Conservation (phyloP, 2,888 invertebrate genomes). For the Parnassius orleans region DNA sequence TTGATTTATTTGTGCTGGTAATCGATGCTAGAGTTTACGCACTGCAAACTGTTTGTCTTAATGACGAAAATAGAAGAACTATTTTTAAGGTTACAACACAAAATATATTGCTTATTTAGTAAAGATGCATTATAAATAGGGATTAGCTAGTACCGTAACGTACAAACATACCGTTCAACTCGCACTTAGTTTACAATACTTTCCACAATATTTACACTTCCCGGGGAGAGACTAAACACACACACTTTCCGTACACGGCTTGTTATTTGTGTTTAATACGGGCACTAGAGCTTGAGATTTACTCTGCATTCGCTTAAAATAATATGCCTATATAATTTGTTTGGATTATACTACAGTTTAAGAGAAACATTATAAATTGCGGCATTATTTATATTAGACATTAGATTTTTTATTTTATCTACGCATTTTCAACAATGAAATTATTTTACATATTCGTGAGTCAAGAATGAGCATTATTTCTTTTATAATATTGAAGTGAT, state of each 20-base stretch:
- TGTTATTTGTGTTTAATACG: conserved; percentile 22
- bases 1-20: too few species aligned
- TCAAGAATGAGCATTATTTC: too few species aligned
- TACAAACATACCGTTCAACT: conserved; percentile 13
- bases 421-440: too few species aligned
- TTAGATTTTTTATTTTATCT: too few species aligned
- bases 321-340: conserved; percentile 10
- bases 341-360: conserved; percentile 1
- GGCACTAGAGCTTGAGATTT: conserved; percentile 6
- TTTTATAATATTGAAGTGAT: too few species aligned
- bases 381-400: too few species aligned
- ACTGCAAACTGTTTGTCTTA: background rate
- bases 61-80: background rate
- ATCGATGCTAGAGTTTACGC: background rate
- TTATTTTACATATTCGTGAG: too few species aligned
- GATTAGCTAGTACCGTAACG: conserved; percentile 12
- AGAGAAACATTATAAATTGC: background rate
- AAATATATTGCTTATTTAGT: background rate
- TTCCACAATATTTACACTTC: conserved; percentile 26
- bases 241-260: conserved; percentile 7
- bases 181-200: conserved; percentile 25
- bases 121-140: conserved; percentile 17
- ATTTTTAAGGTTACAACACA: background rate
- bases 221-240: conserved; percentile 23
- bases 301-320: conserved; percentile 14